A percentile compares a stretch with the other conserved stretches of the same genome.
phyloP scores from a whole-genome alignment of 2,888 invertebrate species.

The Brenthis hecate region DNA sequence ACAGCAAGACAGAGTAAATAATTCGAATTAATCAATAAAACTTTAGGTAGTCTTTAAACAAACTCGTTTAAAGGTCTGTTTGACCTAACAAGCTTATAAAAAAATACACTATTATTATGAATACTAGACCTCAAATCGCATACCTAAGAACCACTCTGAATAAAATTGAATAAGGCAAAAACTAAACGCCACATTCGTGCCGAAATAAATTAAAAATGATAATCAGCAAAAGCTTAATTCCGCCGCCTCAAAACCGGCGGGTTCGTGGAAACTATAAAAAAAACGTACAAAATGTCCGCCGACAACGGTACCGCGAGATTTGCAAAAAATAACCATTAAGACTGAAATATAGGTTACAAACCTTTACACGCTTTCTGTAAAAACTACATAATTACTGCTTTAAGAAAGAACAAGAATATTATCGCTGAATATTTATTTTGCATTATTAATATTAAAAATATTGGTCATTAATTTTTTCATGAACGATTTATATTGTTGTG shows the following conservation, averaged over 20 bases:
- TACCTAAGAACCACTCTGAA: not conserved
- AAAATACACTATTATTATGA: not conserved
- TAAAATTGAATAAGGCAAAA: slow-evolving; percentile 14
- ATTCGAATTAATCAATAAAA: too few species aligned
- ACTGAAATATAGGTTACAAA: slow-evolving; percentile 47
- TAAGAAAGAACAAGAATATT: slow-evolving; percentile 13
- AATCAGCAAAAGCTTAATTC: slow-evolving; percentile 66
- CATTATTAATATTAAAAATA: not conserved
- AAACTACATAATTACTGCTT: slow-evolving; percentile 23
- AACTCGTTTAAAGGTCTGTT: not conserved
- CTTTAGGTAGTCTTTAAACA: too few species aligned
- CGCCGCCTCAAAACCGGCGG: slow-evolving; percentile 47
- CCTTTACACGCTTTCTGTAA: slow-evolving; percentile 37
- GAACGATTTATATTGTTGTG: not conserved
- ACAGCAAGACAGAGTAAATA: too few species aligned
- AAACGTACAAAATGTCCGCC: slow-evolving; percentile 56
- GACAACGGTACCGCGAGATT: slow-evolving; percentile 52
- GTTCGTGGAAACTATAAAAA: slow-evolving; percentile 57
- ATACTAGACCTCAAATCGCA: not conserved
- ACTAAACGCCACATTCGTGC: slow-evolving; percentile 50
- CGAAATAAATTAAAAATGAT: slow-evolving; percentile 62
- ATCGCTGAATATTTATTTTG: slow-evolving; percentile 1
- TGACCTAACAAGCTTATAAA: not conserved
- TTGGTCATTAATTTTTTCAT: not conserved
- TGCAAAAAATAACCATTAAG: slow-evolving; percentile 52